A percentile compares a stretch with the other conserved stretches of the same genome.
phyloP scores from a whole-genome alignment of 2,113 vertebrate genomes.

The Takifugu bimaculatus region DNA sequence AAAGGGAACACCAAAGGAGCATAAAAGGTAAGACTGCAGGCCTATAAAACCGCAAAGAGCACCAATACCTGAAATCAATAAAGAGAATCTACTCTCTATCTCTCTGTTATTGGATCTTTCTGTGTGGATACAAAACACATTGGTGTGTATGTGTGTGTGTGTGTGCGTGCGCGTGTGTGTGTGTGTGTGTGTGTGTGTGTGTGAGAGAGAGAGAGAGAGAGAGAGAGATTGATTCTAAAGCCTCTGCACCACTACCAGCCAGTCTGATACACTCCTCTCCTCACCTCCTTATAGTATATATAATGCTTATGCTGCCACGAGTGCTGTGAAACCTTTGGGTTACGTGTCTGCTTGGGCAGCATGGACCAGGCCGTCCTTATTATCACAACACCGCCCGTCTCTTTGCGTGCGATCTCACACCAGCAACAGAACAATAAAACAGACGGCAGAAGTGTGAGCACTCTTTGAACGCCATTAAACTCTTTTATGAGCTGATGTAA shows the following conservation, averaged over 20 bases:
- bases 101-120: conserved; percentile 50
- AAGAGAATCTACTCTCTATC: conserved; percentile 33
- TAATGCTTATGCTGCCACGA: conserved; percentile 3
- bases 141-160: conserved; percentile 3
- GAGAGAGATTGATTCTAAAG: neutral
- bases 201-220: too few species aligned
- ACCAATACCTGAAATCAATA: conserved; percentile 50
- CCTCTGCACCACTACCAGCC: neutral
- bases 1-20: conserved; percentile 2
- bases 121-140: conserved; percentile 21
- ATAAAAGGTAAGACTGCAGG: conserved; percentile 17
- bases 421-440: neutral
- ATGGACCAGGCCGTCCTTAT: too few species aligned
- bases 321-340: neutral
- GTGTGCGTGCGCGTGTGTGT: conserved; percentile 8
- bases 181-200: neutral
- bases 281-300: neutral
- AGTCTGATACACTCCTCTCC: conserved; percentile 5
- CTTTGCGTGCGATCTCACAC: too few species aligned
- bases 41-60: conserved; percentile 28
- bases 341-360: neutral
- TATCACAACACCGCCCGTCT: too few species aligned
- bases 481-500: neutral
- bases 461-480: neutral
- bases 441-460: too few species aligned